Evolutionary conservation across 2,113 vertebrate genomes (phyloP).

Genomic region (Bujurquina vittata): DNA sequence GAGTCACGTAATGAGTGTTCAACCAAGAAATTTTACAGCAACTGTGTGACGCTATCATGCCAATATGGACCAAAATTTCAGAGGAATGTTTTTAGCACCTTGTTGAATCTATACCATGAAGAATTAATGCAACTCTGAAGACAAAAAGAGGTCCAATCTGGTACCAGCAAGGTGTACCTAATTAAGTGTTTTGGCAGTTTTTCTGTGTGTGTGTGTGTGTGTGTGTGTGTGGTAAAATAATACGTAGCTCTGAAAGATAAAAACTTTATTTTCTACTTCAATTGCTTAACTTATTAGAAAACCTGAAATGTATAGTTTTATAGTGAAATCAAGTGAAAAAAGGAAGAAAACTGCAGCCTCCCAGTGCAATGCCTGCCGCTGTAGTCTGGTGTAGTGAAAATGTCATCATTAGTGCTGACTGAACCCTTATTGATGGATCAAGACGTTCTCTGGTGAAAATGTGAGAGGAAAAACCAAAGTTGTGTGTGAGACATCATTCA

Average conservation of each 20-base stretch:
- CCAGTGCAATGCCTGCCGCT: neutral
- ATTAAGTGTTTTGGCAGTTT: neutral
- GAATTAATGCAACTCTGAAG: neutral
- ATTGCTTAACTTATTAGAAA: neutral
- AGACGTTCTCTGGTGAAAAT: constrained; percentile 6
- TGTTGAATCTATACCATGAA: neutral
- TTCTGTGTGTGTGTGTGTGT: neutral
- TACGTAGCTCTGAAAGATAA: neutral
- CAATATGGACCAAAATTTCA: neutral
- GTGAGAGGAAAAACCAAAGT: constrained; percentile 20
- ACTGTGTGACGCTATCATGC: neutral
- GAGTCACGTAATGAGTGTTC: too few relatives aligned
- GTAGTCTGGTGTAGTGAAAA: neutral
- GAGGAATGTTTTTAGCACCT: neutral
- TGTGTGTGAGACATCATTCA: neutral
- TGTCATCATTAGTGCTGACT: neutral
- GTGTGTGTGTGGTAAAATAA: too few relatives aligned
- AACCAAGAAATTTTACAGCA: neutral
- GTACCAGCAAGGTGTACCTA: neutral
- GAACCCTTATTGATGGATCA: constrained; percentile 10
- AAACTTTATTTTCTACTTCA: neutral
- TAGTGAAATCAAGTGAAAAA: neutral
- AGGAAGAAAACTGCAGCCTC: neutral
- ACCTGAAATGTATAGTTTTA: neutral
- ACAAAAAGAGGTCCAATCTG: neutral